These are phyloP conservation scores for Pipistrellus nathusii DNA, from an alignment of 2,797 vertebrate species.

Conservation along the genomic window DNA sequence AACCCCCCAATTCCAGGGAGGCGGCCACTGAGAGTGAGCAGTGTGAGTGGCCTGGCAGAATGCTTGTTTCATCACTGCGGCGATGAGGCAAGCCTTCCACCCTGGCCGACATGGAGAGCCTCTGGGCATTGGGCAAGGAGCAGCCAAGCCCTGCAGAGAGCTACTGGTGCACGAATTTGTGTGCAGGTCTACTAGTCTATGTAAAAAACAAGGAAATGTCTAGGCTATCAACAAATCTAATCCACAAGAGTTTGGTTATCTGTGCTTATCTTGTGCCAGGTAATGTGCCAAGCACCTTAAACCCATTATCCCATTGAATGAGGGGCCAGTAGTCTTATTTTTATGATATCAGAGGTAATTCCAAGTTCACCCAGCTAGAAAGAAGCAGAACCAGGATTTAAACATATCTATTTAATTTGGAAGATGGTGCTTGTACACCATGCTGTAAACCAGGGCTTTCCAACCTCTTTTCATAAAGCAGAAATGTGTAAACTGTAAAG, in stretches of 20 bases:
- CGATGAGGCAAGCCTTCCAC: no score
- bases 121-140: no score
- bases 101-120: no score
- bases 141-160: no score
- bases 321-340: neutral
- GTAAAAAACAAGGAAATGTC: neutral
- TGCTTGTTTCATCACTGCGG: no score
- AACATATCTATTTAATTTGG: neutral
- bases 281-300: neutral
- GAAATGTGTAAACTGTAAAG: neutral
- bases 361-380: neutral
- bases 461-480: neutral
- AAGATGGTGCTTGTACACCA: neutral
- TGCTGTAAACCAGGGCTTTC: neutral
- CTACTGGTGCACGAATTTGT: no score
- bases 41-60: no score
- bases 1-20: no score
- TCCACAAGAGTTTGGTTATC: neutral
- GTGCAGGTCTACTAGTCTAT: neutral
- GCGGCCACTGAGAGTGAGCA: no score
- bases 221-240: neutral
- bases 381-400: neutral
- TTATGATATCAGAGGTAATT: neutral
- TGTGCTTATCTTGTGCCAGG: neutral
- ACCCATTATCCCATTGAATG: neutral